Evolutionary conservation across 2,888 invertebrate species (phyloP), one percentile per base, ranked within the genome.

Genomic region (Parnassius glacialis): DNA sequence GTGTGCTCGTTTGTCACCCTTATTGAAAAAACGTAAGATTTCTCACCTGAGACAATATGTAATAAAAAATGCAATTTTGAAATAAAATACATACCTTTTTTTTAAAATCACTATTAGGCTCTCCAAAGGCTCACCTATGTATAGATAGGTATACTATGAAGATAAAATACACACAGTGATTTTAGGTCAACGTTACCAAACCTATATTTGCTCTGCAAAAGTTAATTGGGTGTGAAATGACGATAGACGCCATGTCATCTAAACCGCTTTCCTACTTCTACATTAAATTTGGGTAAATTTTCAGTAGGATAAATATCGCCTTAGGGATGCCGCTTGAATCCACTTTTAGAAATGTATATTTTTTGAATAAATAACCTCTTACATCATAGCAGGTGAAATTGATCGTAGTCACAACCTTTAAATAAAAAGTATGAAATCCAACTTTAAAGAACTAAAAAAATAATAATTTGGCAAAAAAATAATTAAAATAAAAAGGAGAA

Each of bases 181-280:
- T 52, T 73, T 70, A 54, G 50, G 56, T 65, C 69, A 72, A 73
- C 64, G 68, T 71, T 78, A 79, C 78, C 72, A 66, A 71, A 79
- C 72, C 74, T 73, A 74, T 63, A 65, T 64, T 63, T 64, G 65
- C 51, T 57, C n/a, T 77, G 74, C 69, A 70, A 72, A 75, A 79
- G 73, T 79, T 81, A 86, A 87, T 86, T 80, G 77, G 70, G 84
- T 77, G 83, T 83, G 79, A 87, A 87, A 86, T 85, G 72, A 76
- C 73, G 79, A 79, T 79, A 80, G 79, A 75, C 74, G 68, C 69
- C 69, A 68, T 74, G 61, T 56, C 61, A 55, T 62, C 57, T 65
- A 25, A n/a, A 54, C 16, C 74, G 71, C 69, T 74, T 72, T 73
- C 58, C 71, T 67, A 67, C 65, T 72, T 74, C 68, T 70, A 72